phyloP scores from a whole-genome alignment of 2,797 vertebrate genomes.

The Pangasius sanitwongsei region DNA sequence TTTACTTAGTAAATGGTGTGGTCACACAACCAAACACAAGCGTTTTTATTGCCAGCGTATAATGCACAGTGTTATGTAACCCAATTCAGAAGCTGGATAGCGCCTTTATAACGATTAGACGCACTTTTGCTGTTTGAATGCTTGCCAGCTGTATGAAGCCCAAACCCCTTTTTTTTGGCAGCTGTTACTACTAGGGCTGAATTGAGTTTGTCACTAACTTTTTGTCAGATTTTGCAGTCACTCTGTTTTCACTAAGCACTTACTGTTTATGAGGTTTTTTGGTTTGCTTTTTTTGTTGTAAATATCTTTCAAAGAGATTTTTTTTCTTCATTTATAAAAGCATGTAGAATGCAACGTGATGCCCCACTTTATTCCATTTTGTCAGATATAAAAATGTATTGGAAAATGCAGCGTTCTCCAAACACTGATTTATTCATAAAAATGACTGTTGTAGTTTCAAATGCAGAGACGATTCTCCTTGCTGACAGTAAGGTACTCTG shows the following conservation, averaged over 20 bases:
- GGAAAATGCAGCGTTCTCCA: constrained; percentile 44
- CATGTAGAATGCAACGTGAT: constrained; percentile 26
- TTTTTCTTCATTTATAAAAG: constrained; percentile 33
- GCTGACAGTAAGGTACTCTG: constrained; percentile 57
- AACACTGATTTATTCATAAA: constrained; percentile 50
- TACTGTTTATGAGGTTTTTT: constrained; percentile 14
- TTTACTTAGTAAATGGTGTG: background rate
- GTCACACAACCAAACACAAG: background rate
- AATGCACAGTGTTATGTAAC: constrained; percentile 70
- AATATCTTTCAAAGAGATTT: constrained; percentile 36
- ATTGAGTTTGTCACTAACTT: constrained; percentile 36
- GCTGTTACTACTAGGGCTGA: constrained; percentile 25
- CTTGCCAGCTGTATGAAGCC: constrained; percentile 68
- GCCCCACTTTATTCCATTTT: constrained; percentile 40
- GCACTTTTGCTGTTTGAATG: constrained; percentile 77
- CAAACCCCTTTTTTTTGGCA: constrained; percentile 51
- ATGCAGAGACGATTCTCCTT: constrained; percentile 56
- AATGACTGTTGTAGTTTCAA: constrained; percentile 50
- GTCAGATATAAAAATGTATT: constrained; percentile 44
- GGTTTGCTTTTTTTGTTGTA: constrained; percentile 20
- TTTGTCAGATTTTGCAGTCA: constrained; percentile 32
- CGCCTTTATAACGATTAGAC: constrained; percentile 79
- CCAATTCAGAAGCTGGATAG: constrained; percentile 73
- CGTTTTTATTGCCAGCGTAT: background rate
- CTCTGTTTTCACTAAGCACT: constrained; percentile 33